Percentiles rank a stretch among this genome's conserved stretches.
Conservation (phyloP, 2,113 vertebrate genomes). For the Chamaea fasciata region DNA sequence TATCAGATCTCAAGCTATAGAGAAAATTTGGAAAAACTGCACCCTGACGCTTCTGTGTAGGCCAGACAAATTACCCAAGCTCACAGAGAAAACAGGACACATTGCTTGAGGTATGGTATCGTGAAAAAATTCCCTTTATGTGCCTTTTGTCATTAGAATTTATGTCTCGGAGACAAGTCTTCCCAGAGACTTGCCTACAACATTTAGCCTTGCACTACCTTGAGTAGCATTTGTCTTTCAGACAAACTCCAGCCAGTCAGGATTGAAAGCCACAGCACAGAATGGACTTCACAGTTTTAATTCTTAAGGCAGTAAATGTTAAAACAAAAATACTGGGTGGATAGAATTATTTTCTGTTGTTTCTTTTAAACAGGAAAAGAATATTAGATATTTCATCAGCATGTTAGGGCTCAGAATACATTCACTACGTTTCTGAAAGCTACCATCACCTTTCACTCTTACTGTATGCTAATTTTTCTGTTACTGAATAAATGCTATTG, state of each 20-base stretch:
- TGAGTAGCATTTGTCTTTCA: slow-evolving; percentile 59
- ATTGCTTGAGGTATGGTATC: slow-evolving; percentile 35
- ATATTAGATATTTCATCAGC: slow-evolving; percentile 48
- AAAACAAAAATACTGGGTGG: not conserved
- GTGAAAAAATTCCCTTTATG: slow-evolving; percentile 47
- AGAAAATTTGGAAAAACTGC: not conserved
- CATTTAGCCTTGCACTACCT: slow-evolving; percentile 44
- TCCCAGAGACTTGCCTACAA: slow-evolving; percentile 38
- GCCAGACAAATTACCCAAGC: slow-evolving; percentile 37
- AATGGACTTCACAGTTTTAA: slow-evolving; percentile 1
- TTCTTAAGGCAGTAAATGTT: slow-evolving; percentile 22
- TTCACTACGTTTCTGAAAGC: slow-evolving; percentile 29
- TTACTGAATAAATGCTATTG: slow-evolving; percentile 14
- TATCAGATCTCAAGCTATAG: not conserved
- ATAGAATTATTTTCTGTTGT: not conserved
- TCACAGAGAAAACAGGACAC: slow-evolving; percentile 17
- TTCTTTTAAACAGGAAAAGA: not conserved
- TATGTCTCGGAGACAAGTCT: slow-evolving; percentile 51
- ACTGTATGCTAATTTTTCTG: not conserved
- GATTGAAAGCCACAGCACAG: not conserved
- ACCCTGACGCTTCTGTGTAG: not conserved
- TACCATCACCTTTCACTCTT: slow-evolving; percentile 8
- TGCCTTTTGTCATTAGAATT: slow-evolving; percentile 60
- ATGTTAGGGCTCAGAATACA: slow-evolving; percentile 4
- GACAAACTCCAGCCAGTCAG: slow-evolving; percentile 45